Percentiles rank a stretch among this genome's conserved stretches.
These are phyloP conservation scores for Eupristina koningsbergeri DNA, from an alignment of 1,140 invertebrate genomes.

Conservation along the genomic window DNA sequence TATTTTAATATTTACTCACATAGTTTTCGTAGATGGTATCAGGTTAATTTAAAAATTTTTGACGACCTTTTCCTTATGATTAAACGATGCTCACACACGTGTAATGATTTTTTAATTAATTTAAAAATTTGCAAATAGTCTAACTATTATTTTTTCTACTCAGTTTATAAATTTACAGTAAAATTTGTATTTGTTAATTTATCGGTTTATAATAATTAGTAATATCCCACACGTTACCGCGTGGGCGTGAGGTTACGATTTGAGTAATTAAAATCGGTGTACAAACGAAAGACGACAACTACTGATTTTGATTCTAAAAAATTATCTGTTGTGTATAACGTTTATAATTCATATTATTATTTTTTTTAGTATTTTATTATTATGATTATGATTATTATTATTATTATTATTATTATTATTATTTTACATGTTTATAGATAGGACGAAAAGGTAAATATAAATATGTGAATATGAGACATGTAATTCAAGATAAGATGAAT, in stretches of 20 bases:
- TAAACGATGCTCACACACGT: neutral
- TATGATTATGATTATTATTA: too few relatives aligned
- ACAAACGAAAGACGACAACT: neutral
- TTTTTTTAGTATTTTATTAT: too few relatives aligned
- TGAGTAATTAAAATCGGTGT: neutral
- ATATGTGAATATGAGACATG: neutral
- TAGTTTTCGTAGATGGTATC: too few relatives aligned
- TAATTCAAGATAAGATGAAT: neutral
- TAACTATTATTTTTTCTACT: too few relatives aligned
- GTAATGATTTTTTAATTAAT: neutral
- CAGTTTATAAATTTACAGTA: neutral
- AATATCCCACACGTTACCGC: neutral
- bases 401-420: too few relatives aligned
- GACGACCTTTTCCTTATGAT: neutral
- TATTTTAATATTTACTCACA: too few relatives aligned
- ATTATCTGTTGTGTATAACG: neutral
- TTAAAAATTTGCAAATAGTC: too few relatives aligned
- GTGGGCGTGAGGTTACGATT: neutral
- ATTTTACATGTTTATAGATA: too few relatives aligned
- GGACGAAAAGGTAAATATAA: neutral
- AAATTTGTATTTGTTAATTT: neutral
- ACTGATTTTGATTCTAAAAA: neutral
- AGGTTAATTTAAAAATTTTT: too few relatives aligned
- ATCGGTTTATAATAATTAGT: neutral
- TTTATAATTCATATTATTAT: too few relatives aligned